A percentile compares a stretch with the other conserved stretches of the same genome.
Conservation (phyloP, 1,140 invertebrate species). For the Diorhabda sublineata region DNA sequence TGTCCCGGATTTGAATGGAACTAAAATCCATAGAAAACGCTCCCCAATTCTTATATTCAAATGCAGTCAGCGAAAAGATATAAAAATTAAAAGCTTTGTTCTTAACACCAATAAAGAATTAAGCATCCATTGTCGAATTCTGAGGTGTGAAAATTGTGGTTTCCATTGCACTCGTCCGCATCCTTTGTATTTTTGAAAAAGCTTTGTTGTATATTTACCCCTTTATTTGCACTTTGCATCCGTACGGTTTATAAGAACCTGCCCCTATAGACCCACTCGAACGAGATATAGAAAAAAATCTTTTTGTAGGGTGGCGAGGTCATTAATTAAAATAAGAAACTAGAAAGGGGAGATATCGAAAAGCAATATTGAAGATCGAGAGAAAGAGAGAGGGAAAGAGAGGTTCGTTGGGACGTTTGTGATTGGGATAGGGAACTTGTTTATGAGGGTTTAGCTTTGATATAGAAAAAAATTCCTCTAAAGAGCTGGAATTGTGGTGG, state of each 20-base stretch:
- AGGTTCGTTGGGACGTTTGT: too few relatives aligned
- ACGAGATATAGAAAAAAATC: conserved; percentile 6
- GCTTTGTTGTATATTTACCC: conserved; percentile 22
- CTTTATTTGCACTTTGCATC: conserved; percentile 23
- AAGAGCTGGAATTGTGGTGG: too few relatives aligned
- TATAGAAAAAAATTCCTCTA: too few relatives aligned
- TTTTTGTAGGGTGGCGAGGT: conserved; percentile 21
- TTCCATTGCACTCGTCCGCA: conserved; percentile 17
- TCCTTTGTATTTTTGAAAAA: conserved; percentile 9
- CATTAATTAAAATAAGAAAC: conserved; percentile 30
- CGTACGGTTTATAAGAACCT: conserved; percentile 13
- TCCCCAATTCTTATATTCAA: conserved; percentile 1
- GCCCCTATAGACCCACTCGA: background rate
- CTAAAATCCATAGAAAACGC: background rate
- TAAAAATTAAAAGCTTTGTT: conserved; percentile 16
- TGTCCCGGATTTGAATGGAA: background rate
- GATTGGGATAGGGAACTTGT: too few relatives aligned
- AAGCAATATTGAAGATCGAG: too few relatives aligned
- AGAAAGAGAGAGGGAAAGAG: too few relatives aligned
- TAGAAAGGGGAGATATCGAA: background rate
- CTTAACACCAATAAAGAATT: conserved; percentile 8
- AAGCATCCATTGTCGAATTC: conserved; percentile 6
- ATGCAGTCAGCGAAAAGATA: conserved; percentile 9
- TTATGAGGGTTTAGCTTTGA: too few relatives aligned
- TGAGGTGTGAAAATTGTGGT: conserved; percentile 24